Percentiles rank a stretch among this genome's conserved stretches.
Conservation (phyloP, 2,888 invertebrate species). For the Acanthopleura granulata region DNA sequence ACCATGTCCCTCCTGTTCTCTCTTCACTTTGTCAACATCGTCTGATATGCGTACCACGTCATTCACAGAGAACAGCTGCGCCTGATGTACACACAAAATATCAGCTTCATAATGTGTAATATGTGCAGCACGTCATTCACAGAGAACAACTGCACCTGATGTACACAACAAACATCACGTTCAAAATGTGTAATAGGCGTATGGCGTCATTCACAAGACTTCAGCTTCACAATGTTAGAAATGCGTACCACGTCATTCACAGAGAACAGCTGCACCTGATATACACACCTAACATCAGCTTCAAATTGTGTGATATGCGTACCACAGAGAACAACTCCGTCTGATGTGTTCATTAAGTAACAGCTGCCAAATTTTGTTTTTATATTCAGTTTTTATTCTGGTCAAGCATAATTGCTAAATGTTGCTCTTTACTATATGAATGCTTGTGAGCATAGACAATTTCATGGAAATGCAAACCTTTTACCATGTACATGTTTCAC, state of each 20-base stretch:
- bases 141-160: slow-evolving; percentile 75
- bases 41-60: slow-evolving; percentile 83
- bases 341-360: too few species aligned
- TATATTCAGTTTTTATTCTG: too few species aligned
- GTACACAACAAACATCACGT: not conserved
- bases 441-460: too few species aligned
- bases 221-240: too few species aligned
- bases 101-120: slow-evolving; percentile 70
- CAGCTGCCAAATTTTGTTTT: too few species aligned
- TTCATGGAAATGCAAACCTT: too few species aligned
- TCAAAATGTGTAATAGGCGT: slow-evolving; percentile 75
- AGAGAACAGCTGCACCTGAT: slow-evolving; percentile 75
- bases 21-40: slow-evolving; percentile 79
- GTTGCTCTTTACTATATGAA: too few species aligned
- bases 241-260: too few species aligned
- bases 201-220: slow-evolving; percentile 89
- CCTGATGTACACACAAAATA: slow-evolving; percentile 39
- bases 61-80: slow-evolving; percentile 80
- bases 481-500: too few species aligned
- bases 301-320: slow-evolving; percentile 75
- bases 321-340: too few species aligned
- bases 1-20: slow-evolving; percentile 85
- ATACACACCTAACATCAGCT: not conserved
- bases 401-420: too few species aligned
- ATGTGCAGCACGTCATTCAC: slow-evolving; percentile 85